phyloP scores from a whole-genome alignment of 2,888 invertebrate species.

The Alviniconcha strummeri region DNA sequence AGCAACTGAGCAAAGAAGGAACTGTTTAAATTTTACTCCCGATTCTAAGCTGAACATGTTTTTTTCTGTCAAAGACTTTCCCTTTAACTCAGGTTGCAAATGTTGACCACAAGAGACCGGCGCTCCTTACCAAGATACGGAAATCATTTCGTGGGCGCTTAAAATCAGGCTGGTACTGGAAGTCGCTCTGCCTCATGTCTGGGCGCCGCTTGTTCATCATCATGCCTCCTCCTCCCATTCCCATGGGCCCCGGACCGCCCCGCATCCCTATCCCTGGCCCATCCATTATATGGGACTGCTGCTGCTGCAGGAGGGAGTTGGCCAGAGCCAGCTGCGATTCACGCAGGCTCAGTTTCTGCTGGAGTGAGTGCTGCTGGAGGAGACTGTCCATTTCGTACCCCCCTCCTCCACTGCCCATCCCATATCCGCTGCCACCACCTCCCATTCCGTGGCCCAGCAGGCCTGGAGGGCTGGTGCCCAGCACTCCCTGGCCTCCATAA shows the following conservation, averaged over 20 bases:
- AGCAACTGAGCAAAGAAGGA: no score
- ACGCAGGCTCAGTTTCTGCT: conserved; percentile 38
- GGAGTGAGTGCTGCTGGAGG: conserved; percentile 38
- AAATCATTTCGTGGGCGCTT: conserved; percentile 27
- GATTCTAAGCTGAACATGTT: no score
- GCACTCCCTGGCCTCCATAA: conserved; percentile 19
- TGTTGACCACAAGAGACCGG: no score
- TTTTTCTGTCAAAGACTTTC: no score
- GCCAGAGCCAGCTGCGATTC: conserved; percentile 45
- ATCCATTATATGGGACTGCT: conserved; percentile 35
- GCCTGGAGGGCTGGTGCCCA: conserved; percentile 31
- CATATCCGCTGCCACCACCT: conserved; percentile 8
- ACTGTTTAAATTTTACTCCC: no score
- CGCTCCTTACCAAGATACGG: conserved; percentile 10
- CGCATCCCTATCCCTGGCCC: conserved; percentile 9
- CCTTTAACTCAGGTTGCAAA: no score
- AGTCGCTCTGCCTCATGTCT: conserved; percentile 15
- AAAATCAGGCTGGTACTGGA: conserved; percentile 8
- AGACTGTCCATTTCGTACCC: conserved; percentile 31
- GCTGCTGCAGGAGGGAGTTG: conserved; percentile 44
- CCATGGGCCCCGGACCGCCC: not conserved
- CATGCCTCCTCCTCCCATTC: conserved; percentile 15
- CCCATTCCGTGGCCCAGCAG: conserved; percentile 20
- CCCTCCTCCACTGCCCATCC: conserved; percentile 14
- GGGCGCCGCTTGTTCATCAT: conserved; percentile 29